Base-by-base conservation (phyloP, 2,888 invertebrate species). In the Thera britannica region DNA sequence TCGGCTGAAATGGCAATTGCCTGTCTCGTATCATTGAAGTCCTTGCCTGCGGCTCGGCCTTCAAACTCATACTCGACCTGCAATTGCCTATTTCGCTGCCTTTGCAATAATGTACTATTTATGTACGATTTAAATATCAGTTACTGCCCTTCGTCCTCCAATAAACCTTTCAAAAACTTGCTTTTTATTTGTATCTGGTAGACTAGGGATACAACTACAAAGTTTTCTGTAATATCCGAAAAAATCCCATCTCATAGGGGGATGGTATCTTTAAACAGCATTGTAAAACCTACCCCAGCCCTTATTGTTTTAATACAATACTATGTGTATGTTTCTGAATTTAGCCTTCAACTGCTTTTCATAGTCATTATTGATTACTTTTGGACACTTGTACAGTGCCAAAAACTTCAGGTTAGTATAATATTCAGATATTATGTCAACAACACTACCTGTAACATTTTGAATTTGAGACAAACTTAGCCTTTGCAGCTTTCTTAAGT, bases 311-410 rank as follows among this genome's bases (percentile, higher is more conserved):
- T 75, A 90, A 78, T 91, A 90, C 68, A 93, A 81, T 46, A 93
- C 90, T 51, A 93, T 87, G 75, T 92, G 89, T 75, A 92, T 90
- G 78, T 92, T 90, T 72, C 88, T 82, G 76, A 93, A 92, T 78
- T 92, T 93, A 2, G 87, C 83, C 74, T 89, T 90, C 9, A 93
- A 77, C 73, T 90, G 89, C 73, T 89, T 90, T 77, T 89, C 89
- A 79, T 91, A 92, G 77, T 90, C 90, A 34, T 85, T 87, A 70
- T 88, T 85, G 57, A 88, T 83, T 52, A 94, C 88, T 77, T 78
- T 83, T 8, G 90, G 90, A 73, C 94, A 94, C 67, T 90, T 90
- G 68, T 94, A 94, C 9, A 94, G 73, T 41, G 93, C 90, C 48
- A 94, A 74, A 77, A 93, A 93, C 68, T 85, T 89, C 0, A 94